Base-by-base conservation (phyloP, 2,888 invertebrate genomes). In the Congeria kusceri region DNA sequence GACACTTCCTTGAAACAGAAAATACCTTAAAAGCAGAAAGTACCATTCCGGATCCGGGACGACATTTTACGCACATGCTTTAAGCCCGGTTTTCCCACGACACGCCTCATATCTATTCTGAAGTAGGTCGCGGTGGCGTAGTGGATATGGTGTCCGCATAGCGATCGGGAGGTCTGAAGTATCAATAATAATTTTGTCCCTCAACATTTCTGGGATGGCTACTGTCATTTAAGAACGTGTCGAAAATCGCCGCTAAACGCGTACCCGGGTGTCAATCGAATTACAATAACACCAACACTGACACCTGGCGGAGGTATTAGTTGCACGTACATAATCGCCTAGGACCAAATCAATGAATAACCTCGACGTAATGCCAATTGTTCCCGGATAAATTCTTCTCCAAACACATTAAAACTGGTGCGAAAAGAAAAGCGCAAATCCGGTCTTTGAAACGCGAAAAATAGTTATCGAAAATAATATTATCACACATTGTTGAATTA, bases 231-330 rank as follows among this genome's bases (percentile, higher is more conserved):
- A 39, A 39, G 39, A 39, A 49, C 4, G 27, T 58, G 58, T 58
- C 28, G 29, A n/a, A 39, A 39, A 62, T 29, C 18, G 32, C 32
- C 62, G 32, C 15, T 27, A 61, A 62, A 63, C 76, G 67, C 80
- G 72, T 76, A 76, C 57, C 72, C 67, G 46, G 69, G 68, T 71
- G 49, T 69, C 27, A 82, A 82, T 78, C 71, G 65, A 64, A 69
- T 78, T 78, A 78, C 32, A 49, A n/a, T n/a, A 62, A 59, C 56
- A 62, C 59, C 53, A 76, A 78, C 63, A 72, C 67, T 78, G 53
- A 78, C 82, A 82, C 82, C 81, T 82, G 74, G 67, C 29, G 53
- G 4, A 44, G 61, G 75, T 82, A 82, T 82, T 75, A 74, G 77
- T 75, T 66, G 53, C 80, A 71, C 75, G 44, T 49, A 74, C 46